Evolutionary conservation across 2,113 vertebrate genomes (phyloP).

Genomic region (Todiramphus saurophagus): DNA sequence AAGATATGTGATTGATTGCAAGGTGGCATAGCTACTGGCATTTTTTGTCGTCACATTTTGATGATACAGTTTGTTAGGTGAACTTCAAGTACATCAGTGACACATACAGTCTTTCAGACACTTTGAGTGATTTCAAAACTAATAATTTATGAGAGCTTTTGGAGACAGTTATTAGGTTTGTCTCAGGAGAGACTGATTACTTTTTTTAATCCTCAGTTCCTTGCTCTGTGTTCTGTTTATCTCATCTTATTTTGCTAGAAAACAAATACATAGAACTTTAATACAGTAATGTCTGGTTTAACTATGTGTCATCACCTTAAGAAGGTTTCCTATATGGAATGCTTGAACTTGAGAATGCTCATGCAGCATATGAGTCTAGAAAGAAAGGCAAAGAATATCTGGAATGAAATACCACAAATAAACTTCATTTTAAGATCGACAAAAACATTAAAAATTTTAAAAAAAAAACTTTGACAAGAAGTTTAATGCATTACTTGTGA

Average conservation of each 20-base stretch:
- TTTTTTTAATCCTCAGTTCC: slow-evolving; percentile 52
- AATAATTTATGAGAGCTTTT: slow-evolving; percentile 79
- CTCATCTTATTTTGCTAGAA: slow-evolving; percentile 39
- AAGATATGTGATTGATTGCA: slow-evolving; percentile 76
- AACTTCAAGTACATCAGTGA: slow-evolving; percentile 73
- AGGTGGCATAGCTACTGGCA: slow-evolving; percentile 69
- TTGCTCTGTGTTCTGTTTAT: slow-evolving; percentile 51
- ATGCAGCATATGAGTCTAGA: background rate
- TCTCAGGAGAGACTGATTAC: slow-evolving; percentile 63
- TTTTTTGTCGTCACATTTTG: slow-evolving; percentile 71
- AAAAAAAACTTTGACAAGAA: background rate
- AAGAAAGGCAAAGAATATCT: background rate
- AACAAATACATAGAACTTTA: slow-evolving; percentile 59
- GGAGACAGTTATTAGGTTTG: slow-evolving; percentile 69
- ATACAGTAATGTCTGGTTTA: background rate
- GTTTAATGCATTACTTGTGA: background rate
- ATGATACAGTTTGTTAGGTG: slow-evolving; percentile 74
- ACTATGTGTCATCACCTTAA: background rate
- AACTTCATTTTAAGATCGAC: background rate
- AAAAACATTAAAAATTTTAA: background rate
- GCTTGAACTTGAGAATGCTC: background rate
- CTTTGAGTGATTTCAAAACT: slow-evolving; percentile 71
- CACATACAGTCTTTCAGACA: slow-evolving; percentile 67
- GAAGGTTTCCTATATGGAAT: background rate
- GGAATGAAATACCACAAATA: background rate